Evolutionary conservation across 1,140 invertebrate species (phyloP), one percentile per base, ranked within the genome.

Genomic region (Chionoecetes opilio): DNA sequence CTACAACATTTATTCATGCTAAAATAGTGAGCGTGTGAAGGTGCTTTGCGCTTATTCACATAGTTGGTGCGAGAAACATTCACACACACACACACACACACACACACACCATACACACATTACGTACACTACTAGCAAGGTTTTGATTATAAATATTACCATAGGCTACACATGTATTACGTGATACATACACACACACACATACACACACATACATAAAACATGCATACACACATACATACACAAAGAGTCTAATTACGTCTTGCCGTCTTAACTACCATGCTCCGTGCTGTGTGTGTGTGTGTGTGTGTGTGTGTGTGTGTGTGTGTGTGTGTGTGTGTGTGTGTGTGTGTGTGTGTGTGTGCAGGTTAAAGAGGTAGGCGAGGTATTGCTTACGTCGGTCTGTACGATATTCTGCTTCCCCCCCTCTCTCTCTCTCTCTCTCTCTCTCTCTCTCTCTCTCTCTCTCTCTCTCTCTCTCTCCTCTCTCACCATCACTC

Each of bases 321-420:
- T 92, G 75, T 92, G 91, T 92, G 75, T 92, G 75, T 82, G 75
- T 92, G 75, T 92, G 46, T 34, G 91, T 35, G 32, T 92, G 41
- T 75, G 63, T 82, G 63, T 82, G 41, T 75, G 63, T 82, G 41
- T 75, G 63, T 92, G 32, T 92, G 32, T 92, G 31, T 63, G 9
- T 29, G 46, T 53, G 46, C 53, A 29, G 26, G 46, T 91, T 0
- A n/a, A 29, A 21, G 29, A 5, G 21, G 26, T 21, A 26, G 2
- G 46, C 21, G 46, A n/a, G n/a, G n/a, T n/a, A n/a, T n/a, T 53
- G 38, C 38, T 37, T 38, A 32, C 9, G 37, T 34, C 31, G 21
- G 35, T 89, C 32, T 89, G 35, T 38, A 2, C n/a, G 0, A 8
- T 37, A 29, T 37, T 37, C 34, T 6, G 9, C 29, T 37, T 37